Conservation (phyloP, 1,140 invertebrate genomes). For the Drosophila baimaii region DNA sequence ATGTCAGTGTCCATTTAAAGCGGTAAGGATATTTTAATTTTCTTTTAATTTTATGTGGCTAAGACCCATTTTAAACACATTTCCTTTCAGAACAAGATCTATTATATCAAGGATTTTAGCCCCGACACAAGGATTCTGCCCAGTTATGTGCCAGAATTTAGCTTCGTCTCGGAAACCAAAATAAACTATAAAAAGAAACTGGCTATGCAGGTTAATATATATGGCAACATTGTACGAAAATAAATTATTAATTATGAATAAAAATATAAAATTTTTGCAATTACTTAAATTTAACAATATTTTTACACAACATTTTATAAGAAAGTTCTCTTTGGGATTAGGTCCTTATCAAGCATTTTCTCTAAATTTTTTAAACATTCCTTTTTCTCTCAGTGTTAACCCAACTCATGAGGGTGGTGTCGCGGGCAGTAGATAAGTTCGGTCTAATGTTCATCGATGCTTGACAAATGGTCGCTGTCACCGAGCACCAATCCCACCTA, state of each 20-base stretch:
- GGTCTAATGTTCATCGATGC: conserved; percentile 39
- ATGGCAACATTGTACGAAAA: neutral
- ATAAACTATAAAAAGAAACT: neutral
- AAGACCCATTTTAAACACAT: neutral
- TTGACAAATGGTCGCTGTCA: conserved; percentile 53
- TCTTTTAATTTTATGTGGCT: too few relatives aligned
- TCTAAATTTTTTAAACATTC: too few relatives aligned
- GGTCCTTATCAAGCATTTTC: too few relatives aligned
- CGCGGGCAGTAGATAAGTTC: conserved; percentile 22
- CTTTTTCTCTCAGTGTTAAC: neutral
- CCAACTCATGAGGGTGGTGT: neutral
- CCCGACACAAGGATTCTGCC: conserved; percentile 25
- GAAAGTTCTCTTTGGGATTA: too few relatives aligned
- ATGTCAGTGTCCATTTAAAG: conserved; percentile 28
- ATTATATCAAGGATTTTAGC: conserved; percentile 17
- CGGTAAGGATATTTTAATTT: conserved; percentile 7
- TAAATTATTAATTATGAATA: neutral
- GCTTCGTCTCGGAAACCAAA: conserved; percentile 13
- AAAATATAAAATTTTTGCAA: too few relatives aligned
- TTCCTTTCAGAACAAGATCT: conserved; percentile 8
- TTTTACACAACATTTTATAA: too few relatives aligned
- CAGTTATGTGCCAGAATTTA: conserved; percentile 15
- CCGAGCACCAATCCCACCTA: conserved; percentile 9
- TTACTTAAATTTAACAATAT: too few relatives aligned
- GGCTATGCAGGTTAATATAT: neutral